Conservation (phyloP, 1,140 invertebrate genomes). For the Formica exsecta region DNA sequence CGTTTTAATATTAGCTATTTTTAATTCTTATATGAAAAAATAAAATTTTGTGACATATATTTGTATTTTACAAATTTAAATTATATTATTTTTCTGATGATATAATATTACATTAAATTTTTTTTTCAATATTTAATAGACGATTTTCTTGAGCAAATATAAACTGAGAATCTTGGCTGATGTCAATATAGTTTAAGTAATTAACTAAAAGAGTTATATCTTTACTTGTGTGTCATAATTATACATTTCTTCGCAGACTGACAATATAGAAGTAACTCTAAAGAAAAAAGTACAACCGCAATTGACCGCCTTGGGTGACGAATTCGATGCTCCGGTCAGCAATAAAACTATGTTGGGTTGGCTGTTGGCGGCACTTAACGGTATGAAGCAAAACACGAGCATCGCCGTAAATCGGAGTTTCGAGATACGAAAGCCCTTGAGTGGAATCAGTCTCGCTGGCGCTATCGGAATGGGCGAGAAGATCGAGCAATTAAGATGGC, state of each 20-base stretch:
- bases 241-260: slow-evolving; percentile 82
- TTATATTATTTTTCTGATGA: neutral
- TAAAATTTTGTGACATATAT: neutral
- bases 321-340: slow-evolving; percentile 91
- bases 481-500: slow-evolving; percentile 91
- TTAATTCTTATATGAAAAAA: neutral
- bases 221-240: neutral
- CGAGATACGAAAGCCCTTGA: slow-evolving; percentile 91
- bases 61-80: neutral
- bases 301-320: slow-evolving; percentile 90
- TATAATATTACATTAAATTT: neutral
- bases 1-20: neutral
- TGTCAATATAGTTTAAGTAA: neutral
- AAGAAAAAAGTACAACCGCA: slow-evolving; percentile 90
- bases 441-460: slow-evolving; percentile 89
- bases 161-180: neutral
- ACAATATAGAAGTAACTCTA: slow-evolving; percentile 87
- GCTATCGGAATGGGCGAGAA: slow-evolving; percentile 86
- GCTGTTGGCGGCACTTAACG: slow-evolving; percentile 89
- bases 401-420: slow-evolving; percentile 90
- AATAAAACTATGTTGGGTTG: slow-evolving; percentile 91
- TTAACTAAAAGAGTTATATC: neutral
- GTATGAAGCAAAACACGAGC: slow-evolving; percentile 90
- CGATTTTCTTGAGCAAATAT: neutral
- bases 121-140: slow-evolving; percentile 12